Conservation (phyloP, 2,113 vertebrate species). For the Oostethus manadensis region DNA sequence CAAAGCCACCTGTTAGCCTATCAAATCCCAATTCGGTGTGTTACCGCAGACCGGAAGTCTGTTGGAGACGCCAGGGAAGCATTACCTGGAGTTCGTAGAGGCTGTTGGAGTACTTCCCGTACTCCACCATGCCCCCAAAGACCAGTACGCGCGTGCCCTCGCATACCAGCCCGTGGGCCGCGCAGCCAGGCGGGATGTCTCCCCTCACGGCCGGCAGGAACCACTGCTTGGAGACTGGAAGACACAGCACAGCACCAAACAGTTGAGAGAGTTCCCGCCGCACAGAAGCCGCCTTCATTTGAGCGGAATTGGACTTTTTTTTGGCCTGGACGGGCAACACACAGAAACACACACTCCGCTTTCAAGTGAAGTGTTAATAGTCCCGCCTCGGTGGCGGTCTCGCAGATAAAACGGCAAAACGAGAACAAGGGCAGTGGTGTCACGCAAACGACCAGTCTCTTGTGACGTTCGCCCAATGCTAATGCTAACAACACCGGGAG, state of each 20-base stretch:
- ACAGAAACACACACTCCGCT: no score
- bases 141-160: conserved; percentile 91
- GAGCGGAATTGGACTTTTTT: no score
- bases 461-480: background rate
- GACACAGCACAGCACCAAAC: background rate
- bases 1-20: conserved; percentile 96
- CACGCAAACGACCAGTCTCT: no score
- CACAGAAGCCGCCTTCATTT: no score
- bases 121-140: conserved; percentile 98
- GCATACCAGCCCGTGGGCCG: conserved; percentile 93
- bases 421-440: no score
- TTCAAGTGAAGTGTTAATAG: no score
- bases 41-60: background rate
- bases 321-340: no score
- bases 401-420: no score
- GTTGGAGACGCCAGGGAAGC: background rate
- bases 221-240: conserved; percentile 90
- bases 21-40: background rate
- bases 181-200: conserved; percentile 95
- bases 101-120: conserved; percentile 91
- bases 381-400: no score
- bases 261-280: no score
- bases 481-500: conserved; percentile 60
- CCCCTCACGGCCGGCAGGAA: conserved; percentile 96
- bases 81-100: conserved; percentile 95